phyloP scores from a whole-genome alignment of 2,888 invertebrate species.

The Zelleria hepariella region DNA sequence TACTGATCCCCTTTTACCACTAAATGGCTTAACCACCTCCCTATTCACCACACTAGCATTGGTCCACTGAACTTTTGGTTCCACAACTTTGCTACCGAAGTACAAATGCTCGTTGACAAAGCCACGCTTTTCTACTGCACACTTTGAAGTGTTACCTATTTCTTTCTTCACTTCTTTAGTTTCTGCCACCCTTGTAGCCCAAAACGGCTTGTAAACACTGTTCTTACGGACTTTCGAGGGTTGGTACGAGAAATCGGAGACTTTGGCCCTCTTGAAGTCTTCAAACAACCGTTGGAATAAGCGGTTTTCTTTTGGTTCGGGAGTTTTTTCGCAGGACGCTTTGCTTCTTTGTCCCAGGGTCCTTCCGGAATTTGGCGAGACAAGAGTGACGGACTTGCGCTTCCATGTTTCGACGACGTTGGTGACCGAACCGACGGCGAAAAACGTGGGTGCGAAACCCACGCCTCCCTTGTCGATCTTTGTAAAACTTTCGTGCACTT shows the following conservation, averaged over 20 bases:
- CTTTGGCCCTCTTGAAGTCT: conserved; percentile 44
- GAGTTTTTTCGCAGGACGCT: not conserved
- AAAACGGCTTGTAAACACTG: conserved; percentile 42
- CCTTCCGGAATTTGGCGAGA: conserved; percentile 49
- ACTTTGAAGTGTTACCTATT: not conserved
- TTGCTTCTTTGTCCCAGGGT: conserved; percentile 21
- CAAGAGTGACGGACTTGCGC: conserved; percentile 44
- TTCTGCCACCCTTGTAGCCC: conserved; percentile 43
- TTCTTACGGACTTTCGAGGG: conserved; percentile 38
- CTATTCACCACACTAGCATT: not conserved
- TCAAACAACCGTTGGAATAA: conserved; percentile 44
- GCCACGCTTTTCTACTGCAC: not conserved
- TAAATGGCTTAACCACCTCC: not conserved
- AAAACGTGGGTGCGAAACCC: conserved; percentile 35
- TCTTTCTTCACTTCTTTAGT: conserved; percentile 14
- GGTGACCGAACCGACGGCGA: conserved; percentile 23
- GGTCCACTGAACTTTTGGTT: not conserved
- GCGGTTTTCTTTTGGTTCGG: conserved; percentile 13
- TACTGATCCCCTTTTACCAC: not conserved
- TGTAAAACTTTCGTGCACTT: conserved; percentile 36
- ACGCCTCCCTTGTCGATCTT: conserved; percentile 43
- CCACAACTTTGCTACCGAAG: not conserved
- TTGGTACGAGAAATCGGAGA: conserved; percentile 47
- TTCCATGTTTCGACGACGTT: conserved; percentile 40
- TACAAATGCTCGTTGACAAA: not conserved